These are phyloP conservation scores for Zophobas morio DNA, from an alignment of 1,140 invertebrate genomes.

Conservation along the genomic window DNA sequence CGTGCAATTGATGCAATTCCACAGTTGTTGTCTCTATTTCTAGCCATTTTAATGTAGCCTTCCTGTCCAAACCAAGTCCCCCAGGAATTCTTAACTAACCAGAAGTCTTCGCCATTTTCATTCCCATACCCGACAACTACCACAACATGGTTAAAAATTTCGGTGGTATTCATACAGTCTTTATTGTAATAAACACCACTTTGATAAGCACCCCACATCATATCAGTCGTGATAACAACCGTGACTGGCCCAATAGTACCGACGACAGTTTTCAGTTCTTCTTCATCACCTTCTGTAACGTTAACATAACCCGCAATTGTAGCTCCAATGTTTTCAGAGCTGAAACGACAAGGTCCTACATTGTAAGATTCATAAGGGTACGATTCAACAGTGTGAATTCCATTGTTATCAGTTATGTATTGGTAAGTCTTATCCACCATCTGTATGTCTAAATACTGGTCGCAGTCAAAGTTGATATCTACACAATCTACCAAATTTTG, in stretches of 20 bases:
- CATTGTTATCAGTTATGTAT: conserved; percentile 92
- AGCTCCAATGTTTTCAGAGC: conserved; percentile 81
- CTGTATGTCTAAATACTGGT: conserved; percentile 88
- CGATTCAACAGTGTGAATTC: conserved; percentile 91
- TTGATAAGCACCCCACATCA: conserved; percentile 64
- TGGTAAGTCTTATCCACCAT: conserved; percentile 94
- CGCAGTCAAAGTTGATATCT: conserved; percentile 90
- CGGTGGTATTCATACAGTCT: conserved; percentile 76
- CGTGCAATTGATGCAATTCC: conserved; percentile 87
- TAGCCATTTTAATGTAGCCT: conserved; percentile 91
- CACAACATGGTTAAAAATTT: conserved; percentile 90
- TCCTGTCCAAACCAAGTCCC: conserved; percentile 85
- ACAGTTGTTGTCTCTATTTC: conserved; percentile 90
- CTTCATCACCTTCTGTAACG: conserved; percentile 81
- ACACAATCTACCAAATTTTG: conserved; percentile 99
- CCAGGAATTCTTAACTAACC: conserved; percentile 91
- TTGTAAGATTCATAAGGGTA: conserved; percentile 88
- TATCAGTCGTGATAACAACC: conserved; percentile 72
- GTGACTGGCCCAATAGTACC: conserved; percentile 92
- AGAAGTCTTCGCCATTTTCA: conserved; percentile 77
- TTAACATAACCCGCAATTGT: conserved; percentile 89
- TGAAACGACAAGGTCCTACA: conserved; percentile 72
- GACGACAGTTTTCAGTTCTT: conserved; percentile 82
- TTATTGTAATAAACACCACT: conserved; percentile 76
- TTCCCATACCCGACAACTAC: conserved; percentile 87